Evolutionary conservation across 1,140 invertebrate genomes (phyloP), one percentile per base, ranked within the genome.

Genomic region (Coelopa frigida): DNA sequence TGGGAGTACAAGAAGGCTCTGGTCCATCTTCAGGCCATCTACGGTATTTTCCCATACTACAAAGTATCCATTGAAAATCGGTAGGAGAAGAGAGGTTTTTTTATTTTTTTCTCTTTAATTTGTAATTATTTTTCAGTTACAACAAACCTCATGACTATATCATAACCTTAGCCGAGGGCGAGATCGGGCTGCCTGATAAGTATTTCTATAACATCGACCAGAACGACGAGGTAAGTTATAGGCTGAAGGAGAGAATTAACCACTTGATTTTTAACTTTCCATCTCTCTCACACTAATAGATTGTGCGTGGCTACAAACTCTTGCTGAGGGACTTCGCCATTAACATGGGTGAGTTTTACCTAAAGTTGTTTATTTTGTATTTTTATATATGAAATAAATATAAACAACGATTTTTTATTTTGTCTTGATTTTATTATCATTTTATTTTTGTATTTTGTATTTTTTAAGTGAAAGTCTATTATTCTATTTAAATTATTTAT

Each of bases 301-400:
- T 55, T 26, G 57, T 68, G 3, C 52, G 53, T 2, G 62, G 55
- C 23, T 69, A 69, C 24, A 64, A 61, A 46, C 23, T 62, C 22
- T 42, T 69, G 3, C 36, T 69, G 8, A 49, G 66, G 3, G 66
- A 69, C 24, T 68, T 69, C 45, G 65, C 65, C 38, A 68, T 68
- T 42, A 68, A 64, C 27, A 60, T 68, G 53, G 63, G 63, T 67
- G 44, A 50, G 52, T 45, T 21, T 15, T 2, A 36, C 21, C 27
- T 29, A 17, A 7, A 8, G 12, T 14, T 14, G 12, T 14, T 14
- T 15, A 11, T 15, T 37, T 7, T 7, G 7, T 8, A 7, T 8
- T 37, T 8, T 40, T 40, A 21, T 8, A 24, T 5, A 8, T 22
- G 5, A 21, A 36, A 36, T 36, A 36, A 8, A 8, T 5, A 17